phyloP scores from a whole-genome alignment of 2,113 vertebrate species.

The Pholis gunnellus region DNA sequence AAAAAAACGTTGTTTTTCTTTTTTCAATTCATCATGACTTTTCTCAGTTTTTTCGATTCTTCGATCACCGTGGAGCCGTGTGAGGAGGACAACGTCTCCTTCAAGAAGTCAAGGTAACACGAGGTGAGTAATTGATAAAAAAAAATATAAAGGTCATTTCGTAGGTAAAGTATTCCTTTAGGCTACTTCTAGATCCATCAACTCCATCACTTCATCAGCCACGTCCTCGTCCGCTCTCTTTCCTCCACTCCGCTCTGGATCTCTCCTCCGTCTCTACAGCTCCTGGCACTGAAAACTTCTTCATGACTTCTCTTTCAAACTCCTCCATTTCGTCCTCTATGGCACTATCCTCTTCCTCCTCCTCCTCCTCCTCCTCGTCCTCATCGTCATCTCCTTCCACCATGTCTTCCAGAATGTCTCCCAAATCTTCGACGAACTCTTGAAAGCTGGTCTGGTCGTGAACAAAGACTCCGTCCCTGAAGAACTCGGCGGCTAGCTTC shows the following conservation, averaged over 20 bases:
- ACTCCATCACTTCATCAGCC: slow-evolving; percentile 59
- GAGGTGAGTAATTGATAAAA: neutral
- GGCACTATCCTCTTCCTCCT: slow-evolving; percentile 20
- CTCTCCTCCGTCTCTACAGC: slow-evolving; percentile 41
- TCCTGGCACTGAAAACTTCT: slow-evolving; percentile 68
- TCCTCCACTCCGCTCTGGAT: slow-evolving; percentile 59
- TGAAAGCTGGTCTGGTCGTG: slow-evolving; percentile 89
- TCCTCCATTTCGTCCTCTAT: slow-evolving; percentile 86
- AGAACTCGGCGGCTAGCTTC: slow-evolving; percentile 77
- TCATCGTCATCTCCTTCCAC: slow-evolving; percentile 69
- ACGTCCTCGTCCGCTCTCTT: slow-evolving; percentile 61
- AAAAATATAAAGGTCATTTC: neutral
- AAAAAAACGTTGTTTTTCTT: neutral
- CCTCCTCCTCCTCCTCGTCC: neutral
- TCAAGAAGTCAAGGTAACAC: neutral
- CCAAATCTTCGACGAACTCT: slow-evolving; percentile 89
- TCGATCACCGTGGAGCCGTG: neutral
- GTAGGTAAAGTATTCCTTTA: neutral
- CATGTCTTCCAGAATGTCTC: slow-evolving; percentile 91
- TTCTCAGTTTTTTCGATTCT: neutral
- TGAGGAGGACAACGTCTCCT: neutral
- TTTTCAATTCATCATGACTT: neutral
- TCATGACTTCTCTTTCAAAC: slow-evolving; percentile 85
- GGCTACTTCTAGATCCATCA: slow-evolving; percentile 24
- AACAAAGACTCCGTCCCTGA: slow-evolving; percentile 85